These are phyloP conservation scores for Aspidiotus rigidus DNA, from an alignment of 2,888 invertebrate species.

Conservation along the genomic window DNA sequence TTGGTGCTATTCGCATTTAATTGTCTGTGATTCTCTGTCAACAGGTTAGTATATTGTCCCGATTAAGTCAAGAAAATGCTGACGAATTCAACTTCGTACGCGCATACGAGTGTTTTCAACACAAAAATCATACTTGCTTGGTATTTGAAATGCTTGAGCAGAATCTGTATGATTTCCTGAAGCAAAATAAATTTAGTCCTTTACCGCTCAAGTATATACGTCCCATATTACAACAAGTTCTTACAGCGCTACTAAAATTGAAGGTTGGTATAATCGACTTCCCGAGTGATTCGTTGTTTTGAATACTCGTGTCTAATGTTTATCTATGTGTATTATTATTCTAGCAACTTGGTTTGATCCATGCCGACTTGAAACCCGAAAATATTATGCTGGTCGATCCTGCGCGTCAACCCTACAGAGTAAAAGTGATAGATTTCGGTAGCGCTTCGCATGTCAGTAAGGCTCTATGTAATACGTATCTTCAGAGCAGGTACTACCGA, in stretches of 20 bases:
- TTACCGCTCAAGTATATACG: conserved; percentile 96
- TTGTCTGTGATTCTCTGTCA: conserved; percentile 35
- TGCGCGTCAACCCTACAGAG: conserved; percentile 91
- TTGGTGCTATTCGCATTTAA: neutral
- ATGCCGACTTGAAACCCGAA: conserved; percentile 98
- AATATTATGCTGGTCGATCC: conserved; percentile 99
- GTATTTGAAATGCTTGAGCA: conserved; percentile 99
- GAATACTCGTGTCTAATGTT: neutral
- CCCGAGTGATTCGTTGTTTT: conserved; percentile 20
- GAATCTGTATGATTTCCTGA: conserved; percentile 98
- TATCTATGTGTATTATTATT: conserved; percentile 38
- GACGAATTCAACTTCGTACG: conserved; percentile 99
- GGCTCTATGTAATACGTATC: conserved; percentile 98
- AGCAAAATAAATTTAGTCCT: conserved; percentile 99
- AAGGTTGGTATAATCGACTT: conserved; percentile 52
- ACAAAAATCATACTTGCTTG: conserved; percentile 97
- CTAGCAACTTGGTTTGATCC: conserved; percentile 96
- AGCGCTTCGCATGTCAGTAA: conserved; percentile 99
- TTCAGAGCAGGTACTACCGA: conserved; percentile 97
- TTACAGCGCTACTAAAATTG: conserved; percentile 69
- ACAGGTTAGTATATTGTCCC: conserved; percentile 78
- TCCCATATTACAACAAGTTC: conserved; percentile 96
- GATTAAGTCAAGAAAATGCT: conserved; percentile 92
- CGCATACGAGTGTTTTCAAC: conserved; percentile 99
- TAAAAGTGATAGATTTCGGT: conserved; percentile 99